phyloP scores from a whole-genome alignment of 2,113 vertebrate species.

The Prolemur simus region DNA sequence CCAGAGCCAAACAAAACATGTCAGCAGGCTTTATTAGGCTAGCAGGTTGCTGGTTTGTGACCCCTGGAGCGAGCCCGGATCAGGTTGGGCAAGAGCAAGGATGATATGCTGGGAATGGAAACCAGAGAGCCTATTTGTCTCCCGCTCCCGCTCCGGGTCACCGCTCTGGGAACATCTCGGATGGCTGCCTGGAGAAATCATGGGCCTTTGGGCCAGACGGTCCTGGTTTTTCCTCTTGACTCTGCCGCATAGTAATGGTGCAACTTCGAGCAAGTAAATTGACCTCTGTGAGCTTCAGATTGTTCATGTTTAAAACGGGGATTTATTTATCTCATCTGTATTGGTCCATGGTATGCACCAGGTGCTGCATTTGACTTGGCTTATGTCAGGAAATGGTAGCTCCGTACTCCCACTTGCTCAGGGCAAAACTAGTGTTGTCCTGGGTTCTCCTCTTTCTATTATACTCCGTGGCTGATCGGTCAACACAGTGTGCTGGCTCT shows the following conservation, averaged over 20 bases:
- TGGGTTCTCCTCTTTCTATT: neutral
- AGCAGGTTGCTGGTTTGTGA: slow-evolving; percentile 21
- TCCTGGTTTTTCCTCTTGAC: neutral
- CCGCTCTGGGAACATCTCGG: neutral
- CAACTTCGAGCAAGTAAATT: neutral
- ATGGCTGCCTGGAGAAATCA: neutral
- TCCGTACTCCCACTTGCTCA: neutral
- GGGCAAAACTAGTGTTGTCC: accelerated
- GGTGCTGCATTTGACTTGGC: accelerated
- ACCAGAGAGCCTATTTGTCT: neutral
- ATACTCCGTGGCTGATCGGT: accelerated
- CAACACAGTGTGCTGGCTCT: no score
- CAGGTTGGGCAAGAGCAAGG: neutral
- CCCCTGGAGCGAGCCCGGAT: neutral
- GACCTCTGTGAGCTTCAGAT: neutral
- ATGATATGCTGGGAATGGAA: neutral
- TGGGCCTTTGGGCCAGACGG: accelerated
- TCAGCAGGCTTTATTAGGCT: neutral
- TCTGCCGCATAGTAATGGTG: neutral
- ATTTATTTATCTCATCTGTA: neutral
- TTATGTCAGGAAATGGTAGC: neutral
- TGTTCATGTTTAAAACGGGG: neutral
- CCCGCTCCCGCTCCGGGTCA: accelerated
- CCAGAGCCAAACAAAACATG: slow-evolving; percentile 26
- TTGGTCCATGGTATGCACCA: neutral